These are phyloP conservation scores for Drosophila rellima DNA, from an alignment of 2,888 invertebrate species.

Conservation along the genomic window DNA sequence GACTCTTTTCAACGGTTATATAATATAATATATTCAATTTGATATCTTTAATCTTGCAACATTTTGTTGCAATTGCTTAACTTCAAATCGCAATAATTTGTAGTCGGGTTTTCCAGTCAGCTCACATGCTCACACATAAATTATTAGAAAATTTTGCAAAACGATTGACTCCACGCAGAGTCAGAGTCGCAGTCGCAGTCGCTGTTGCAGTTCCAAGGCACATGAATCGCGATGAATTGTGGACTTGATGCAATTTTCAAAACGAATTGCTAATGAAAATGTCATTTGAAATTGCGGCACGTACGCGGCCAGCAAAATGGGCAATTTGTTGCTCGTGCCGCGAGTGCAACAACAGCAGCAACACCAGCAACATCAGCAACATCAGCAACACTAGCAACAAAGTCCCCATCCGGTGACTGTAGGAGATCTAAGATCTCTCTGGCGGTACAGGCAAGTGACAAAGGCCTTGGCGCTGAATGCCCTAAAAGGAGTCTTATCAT, in stretches of 20 bases:
- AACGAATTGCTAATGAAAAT: constrained; percentile 83
- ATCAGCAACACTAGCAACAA: constrained; percentile 16
- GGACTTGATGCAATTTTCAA: constrained; percentile 74
- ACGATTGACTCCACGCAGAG: constrained; percentile 66
- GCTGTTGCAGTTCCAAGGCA: constrained; percentile 31
- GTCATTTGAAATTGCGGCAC: constrained; percentile 79
- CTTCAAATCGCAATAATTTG: constrained; percentile 45
- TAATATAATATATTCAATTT: constrained; percentile 3
- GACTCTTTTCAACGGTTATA: constrained; percentile 6
- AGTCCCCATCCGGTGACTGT: constrained; percentile 21
- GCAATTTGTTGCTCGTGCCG: constrained; percentile 81
- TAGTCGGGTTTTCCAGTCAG: constrained; percentile 31
- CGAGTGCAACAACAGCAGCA: constrained; percentile 41
- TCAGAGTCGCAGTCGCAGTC: constrained; percentile 26
- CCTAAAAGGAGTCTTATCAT: constrained; percentile 68
- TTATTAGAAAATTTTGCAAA: constrained; percentile 57
- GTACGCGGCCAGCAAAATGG: constrained; percentile 76
- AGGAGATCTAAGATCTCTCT: constrained; percentile 55
- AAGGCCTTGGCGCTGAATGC: constrained; percentile 57
- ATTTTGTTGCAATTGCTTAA: constrained; percentile 45
- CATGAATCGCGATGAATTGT: constrained; percentile 64
- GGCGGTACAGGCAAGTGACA: constrained; percentile 55
- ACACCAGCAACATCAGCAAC: neutral
- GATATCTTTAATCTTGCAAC: constrained; percentile 31
- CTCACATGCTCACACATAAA: constrained; percentile 53